Percentiles rank a stretch among this genome's conserved stretches.
Conservation (phyloP, 1,140 invertebrate species). For the Paramacrobiotus metropolitanus region DNA sequence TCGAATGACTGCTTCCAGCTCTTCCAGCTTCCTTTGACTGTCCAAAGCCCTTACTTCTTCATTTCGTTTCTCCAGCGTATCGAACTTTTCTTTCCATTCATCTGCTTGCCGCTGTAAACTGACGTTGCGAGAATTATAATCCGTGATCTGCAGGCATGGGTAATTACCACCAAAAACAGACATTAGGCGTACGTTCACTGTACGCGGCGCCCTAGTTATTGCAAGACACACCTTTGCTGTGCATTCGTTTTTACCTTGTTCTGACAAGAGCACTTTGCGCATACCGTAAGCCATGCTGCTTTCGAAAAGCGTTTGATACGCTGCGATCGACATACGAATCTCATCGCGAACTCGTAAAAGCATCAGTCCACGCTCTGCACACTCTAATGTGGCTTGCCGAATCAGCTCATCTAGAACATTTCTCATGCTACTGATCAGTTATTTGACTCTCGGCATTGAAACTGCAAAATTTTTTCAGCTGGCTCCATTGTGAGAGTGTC, state of each 20-base stretch:
- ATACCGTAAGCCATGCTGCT: constrained; percentile 93
- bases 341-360: constrained; percentile 77
- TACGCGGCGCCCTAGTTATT: constrained; percentile 13
- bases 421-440: neutral
- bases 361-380: constrained; percentile 78
- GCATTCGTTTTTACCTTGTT: constrained; percentile 38
- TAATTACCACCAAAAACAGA: constrained; percentile 6
- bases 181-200: constrained; percentile 28
- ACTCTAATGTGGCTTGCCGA: constrained; percentile 84
- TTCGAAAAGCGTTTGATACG: constrained; percentile 81
- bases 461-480: too few species aligned
- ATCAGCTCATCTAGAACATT: constrained; percentile 53
- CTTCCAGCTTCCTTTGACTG: constrained; percentile 69
- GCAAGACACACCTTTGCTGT: neutral
- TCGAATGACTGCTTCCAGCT: constrained; percentile 67
- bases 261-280: constrained; percentile 60
- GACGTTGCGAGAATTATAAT: constrained; percentile 40
- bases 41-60: constrained; percentile 56
- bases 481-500: too few species aligned
- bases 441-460: neutral
- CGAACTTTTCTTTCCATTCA: constrained; percentile 55
- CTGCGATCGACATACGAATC: constrained; percentile 78
- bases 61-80: constrained; percentile 58
- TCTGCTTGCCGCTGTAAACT: constrained; percentile 48
- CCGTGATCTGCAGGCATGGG: constrained; percentile 25